These are phyloP conservation scores for Lophotis ruficrista DNA, from an alignment of 2,113 vertebrate genomes.

Conservation along the genomic window DNA sequence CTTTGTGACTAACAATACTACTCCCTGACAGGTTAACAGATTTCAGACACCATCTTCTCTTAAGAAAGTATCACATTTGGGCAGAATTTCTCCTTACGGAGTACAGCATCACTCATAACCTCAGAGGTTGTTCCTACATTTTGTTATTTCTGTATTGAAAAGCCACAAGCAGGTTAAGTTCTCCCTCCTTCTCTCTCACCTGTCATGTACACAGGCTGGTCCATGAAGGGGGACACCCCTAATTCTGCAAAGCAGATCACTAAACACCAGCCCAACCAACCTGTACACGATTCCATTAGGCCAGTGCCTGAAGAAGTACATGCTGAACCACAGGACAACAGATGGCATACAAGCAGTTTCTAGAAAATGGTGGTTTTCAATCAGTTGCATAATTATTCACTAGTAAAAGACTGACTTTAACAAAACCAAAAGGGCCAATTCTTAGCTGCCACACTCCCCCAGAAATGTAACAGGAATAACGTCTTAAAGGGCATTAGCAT, in stretches of 20 bases:
- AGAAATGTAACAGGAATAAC: slow-evolving; percentile 37
- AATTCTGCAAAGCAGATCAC: not conserved
- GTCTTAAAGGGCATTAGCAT: slow-evolving; percentile 4
- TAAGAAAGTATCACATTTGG: not conserved
- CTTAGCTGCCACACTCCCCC: slow-evolving; percentile 4
- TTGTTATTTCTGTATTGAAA: not conserved
- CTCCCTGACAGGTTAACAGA: not conserved
- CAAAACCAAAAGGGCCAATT: slow-evolving; percentile 13
- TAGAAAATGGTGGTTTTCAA: not conserved
- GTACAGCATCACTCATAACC: not conserved
- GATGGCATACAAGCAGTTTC: slow-evolving; percentile 19
- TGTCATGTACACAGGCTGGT: not conserved
- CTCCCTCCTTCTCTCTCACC: not conserved
- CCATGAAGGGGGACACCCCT: not conserved
- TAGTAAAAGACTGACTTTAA: not conserved
- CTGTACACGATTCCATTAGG: not conserved
- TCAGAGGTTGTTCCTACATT: not conserved
- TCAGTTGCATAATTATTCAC: slow-evolving; percentile 28
- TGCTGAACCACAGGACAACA: slow-evolving; percentile 22
- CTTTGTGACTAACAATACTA: not conserved
- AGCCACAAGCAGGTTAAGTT: not conserved
- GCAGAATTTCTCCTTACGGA: not conserved
- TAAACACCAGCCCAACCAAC: not conserved
- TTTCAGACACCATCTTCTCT: not conserved
- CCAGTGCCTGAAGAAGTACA: not conserved